Base-by-base conservation (phyloP, 2,113 vertebrate genomes). In the Ginglymostoma cirratum region DNA sequence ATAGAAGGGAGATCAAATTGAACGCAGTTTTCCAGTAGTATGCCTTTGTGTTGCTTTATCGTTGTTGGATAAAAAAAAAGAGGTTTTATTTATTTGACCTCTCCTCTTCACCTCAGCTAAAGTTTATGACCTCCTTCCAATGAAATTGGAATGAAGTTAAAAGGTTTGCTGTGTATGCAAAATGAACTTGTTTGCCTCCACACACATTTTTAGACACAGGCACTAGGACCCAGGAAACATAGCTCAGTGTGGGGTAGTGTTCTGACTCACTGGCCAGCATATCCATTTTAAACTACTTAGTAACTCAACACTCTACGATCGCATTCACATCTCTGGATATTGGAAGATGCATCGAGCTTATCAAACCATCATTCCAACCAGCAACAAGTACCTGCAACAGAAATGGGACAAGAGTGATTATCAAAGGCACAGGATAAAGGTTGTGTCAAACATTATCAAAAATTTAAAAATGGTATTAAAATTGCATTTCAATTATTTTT, bases 341-440 rank as follows among this genome's bases (percentile, higher is more conserved):
- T 52, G 10, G 52, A n/a, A 24, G 78, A 98, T 98, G 98, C 97
- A 98, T 96, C 96, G 97, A 96, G 97, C 97, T 0, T 98, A 98
- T 96, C 98, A 98, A 96, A 97, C 98, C 0, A 67, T 98, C 0
- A 96, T 97, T 34, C 98, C 98, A 0, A 96, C 97, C 94, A 96
- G 97, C 89, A 98, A 97, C 96, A 97, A 97, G 23, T 98, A 97
- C 96, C 97, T 98, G 96, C 98, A 98, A 97, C 97, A 97, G 95
- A 96, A 97, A 96, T 98, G 98, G 98, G 98, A 98, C 97, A 96
- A 97, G 69, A 94, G 66, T 5, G 34, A 96, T 45, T 98, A 97
- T 45, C 96, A 97, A 0, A 92, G 96, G 42, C 98, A 98, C 96
- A 97, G 97, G 76, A 97, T 69, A 48, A 98, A 98, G 98, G 98